Conservation (phyloP, 2,888 invertebrate species). For the Cephus pygmeus region DNA sequence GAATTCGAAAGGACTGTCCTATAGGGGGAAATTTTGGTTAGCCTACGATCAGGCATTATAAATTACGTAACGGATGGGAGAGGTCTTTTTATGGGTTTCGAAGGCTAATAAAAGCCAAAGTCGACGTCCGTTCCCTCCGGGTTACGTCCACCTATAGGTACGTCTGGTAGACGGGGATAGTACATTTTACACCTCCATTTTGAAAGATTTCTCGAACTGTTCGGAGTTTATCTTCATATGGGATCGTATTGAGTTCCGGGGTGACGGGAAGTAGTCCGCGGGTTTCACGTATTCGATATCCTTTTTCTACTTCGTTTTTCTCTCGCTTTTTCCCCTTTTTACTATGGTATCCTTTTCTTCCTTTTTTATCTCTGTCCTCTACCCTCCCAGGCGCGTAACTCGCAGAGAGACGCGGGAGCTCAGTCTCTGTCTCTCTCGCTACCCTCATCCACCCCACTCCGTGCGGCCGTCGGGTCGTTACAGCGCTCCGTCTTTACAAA, state of each 20-base stretch:
- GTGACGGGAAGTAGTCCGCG: conserved; percentile 17
- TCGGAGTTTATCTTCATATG: conserved; percentile 44
- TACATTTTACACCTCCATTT: conserved; percentile 33
- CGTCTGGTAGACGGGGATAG: background rate
- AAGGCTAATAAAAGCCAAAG: background rate
- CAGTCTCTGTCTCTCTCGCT: background rate
- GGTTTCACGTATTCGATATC: conserved; percentile 38
- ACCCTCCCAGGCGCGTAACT: background rate
- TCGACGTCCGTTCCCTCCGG: background rate
- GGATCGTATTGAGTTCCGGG: conserved; percentile 43
- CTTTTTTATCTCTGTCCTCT: conserved; percentile 26
- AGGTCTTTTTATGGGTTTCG: background rate
- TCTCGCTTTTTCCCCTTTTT: background rate
- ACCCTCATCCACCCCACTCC: conserved; percentile 35
- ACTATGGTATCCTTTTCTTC: conserved; percentile 12
- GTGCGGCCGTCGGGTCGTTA: conserved; percentile 58
- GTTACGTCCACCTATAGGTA: background rate
- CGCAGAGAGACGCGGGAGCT: background rate
- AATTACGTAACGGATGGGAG: background rate
- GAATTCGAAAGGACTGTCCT: background rate
- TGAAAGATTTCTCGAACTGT: conserved; percentile 36
- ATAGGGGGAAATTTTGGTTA: background rate
- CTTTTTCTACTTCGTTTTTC: conserved; percentile 21
- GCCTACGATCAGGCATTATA: background rate
- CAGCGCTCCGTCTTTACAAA: conserved; percentile 63